phyloP scores from a whole-genome alignment of 2,888 invertebrate genomes.

The Cosmopolites sordidus region DNA sequence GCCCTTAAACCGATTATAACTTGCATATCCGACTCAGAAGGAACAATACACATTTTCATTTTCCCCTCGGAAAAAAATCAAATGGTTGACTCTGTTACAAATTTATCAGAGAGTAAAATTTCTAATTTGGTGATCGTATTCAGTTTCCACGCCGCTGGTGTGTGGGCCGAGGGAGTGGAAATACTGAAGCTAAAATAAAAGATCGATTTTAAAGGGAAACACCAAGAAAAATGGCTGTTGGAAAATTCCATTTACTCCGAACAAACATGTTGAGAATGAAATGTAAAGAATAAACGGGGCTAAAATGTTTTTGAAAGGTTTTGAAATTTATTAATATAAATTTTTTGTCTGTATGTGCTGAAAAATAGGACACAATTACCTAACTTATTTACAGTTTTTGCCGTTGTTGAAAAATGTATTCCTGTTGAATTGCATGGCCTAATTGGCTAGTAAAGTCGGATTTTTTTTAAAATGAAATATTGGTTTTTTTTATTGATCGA shows the following conservation, averaged over 20 bases:
- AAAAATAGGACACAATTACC: no score
- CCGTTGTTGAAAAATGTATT: not conserved
- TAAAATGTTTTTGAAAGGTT: conserved; percentile 16
- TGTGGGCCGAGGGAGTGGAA: conserved; percentile 8
- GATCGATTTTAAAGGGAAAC: conserved; percentile 27
- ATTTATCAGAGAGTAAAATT: not conserved
- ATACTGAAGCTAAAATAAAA: conserved; percentile 22
- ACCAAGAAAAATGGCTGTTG: conserved; percentile 27
- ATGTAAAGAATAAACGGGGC: conserved; percentile 21
- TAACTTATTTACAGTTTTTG: not conserved
- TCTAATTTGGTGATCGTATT: not conserved
- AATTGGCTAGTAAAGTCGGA: no score
- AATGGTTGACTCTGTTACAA: not conserved
- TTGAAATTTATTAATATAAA: not conserved
- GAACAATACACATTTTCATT: not conserved
- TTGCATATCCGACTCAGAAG: not conserved
- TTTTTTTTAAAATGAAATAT: no score
- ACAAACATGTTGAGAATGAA: conserved; percentile 23
- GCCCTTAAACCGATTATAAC: no score
- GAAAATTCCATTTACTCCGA: conserved; percentile 27
- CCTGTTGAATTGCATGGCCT: not conserved
- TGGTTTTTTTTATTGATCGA: no score
- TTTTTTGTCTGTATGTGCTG: no score
- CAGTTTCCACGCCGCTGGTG: conserved; percentile 8
- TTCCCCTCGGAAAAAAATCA: not conserved